Evolutionary conservation across 1,140 invertebrate species (phyloP), one percentile per base, ranked within the genome.

Genomic region (Zeugodacus cucurbitae): DNA sequence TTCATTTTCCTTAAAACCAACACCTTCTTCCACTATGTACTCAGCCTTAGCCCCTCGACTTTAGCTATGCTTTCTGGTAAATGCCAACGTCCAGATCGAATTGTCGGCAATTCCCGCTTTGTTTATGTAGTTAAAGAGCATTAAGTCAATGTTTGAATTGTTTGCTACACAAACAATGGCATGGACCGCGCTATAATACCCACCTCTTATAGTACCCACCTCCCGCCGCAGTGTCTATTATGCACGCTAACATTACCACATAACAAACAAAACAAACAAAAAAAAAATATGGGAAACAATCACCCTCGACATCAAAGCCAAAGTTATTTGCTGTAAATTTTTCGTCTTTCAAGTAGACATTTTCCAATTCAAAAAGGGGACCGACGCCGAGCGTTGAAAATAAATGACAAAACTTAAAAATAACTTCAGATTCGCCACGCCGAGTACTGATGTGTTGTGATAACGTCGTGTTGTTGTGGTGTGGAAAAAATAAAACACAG

Each of bases 381-480:
- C n/a, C 14, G 14, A 20, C 64, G 4, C 32, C 26, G 64, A 1
- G 26, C 20, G 20, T 74, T 41, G 44, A 29, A 48, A 48, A 48
- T 82, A 48, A 82, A 48, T 82, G 37, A 48, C 22, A 82, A 82
- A 48, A 82, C 41, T 82, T 48, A 82, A 82, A 48, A 82, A 82
- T 82, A 48, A 82, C 74, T 82, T 82, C 7, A 48, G 10, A 82
- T 48, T 82, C 74, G 74, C 8, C 26, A 48, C 74, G 41, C 41
- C 8, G 26, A 26, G n/a, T 82, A 1, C 11, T 26, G 22, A 1
- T n/a, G 74, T 34, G 37, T n/a, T 20, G 22, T 37, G 17, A 22
- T 29, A 22, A 41, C 70, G 74, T 20, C 7, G n/a, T 32, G 67
- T 74, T 37, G 20, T 32, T 74, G 34, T 37, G 34, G 34, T 32